phyloP scores from a whole-genome alignment of 2,113 vertebrate species.

The Nothocercus nigrocapillus region DNA sequence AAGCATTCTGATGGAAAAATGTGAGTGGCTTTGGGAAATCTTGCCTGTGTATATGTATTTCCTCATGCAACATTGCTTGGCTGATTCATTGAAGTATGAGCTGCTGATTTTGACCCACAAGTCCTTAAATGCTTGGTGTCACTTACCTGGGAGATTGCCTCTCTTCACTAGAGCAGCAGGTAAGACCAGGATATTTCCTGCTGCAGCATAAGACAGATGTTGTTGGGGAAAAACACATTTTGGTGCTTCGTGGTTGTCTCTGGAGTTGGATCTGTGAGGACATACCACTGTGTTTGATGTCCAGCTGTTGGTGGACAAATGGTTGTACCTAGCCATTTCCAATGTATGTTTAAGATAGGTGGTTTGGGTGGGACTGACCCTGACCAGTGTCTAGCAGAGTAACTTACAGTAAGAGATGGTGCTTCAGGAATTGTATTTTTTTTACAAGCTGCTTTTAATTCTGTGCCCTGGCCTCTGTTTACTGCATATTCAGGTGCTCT shows the following conservation, averaged over 20 bases:
- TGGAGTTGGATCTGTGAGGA: background rate
- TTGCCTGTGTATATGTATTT: no score
- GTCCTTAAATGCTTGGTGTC: no score
- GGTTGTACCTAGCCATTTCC: background rate
- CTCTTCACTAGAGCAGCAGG: background rate
- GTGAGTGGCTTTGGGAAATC: background rate
- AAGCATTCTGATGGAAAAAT: background rate
- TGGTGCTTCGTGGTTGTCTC: background rate
- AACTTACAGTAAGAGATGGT: background rate
- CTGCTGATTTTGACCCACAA: background rate
- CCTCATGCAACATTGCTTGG: background rate
- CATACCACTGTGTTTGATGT: background rate
- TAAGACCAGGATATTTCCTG: background rate
- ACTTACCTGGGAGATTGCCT: no score
- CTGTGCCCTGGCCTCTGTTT: background rate
- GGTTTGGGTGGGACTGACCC: background rate
- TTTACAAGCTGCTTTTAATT: background rate
- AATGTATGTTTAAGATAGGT: background rate
- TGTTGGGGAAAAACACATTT: background rate
- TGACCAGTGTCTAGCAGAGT: background rate
- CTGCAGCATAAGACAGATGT: accelerated
- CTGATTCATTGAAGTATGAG: background rate
- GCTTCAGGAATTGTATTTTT: background rate
- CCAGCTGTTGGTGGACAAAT: background rate
- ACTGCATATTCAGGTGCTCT: background rate